Conservation (phyloP, 2,113 vertebrate species). For the Spermophilus dauricus region DNA sequence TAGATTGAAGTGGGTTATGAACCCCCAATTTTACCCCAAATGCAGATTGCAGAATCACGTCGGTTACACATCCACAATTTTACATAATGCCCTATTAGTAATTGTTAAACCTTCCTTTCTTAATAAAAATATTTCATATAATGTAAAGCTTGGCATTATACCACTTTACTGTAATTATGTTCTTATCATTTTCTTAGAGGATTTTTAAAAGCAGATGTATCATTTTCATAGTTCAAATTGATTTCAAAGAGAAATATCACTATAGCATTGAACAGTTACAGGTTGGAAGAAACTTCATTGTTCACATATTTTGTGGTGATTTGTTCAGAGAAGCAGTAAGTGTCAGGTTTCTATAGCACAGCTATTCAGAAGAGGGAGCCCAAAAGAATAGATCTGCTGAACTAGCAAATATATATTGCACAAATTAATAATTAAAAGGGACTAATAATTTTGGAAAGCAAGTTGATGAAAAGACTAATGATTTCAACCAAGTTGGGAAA, state of each 20-base stretch:
- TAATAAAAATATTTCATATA: neutral
- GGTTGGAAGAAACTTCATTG: neutral
- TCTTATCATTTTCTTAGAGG: constrained; percentile 7
- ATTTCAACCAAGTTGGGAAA: neutral
- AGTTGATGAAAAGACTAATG: constrained; percentile 50
- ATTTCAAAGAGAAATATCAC: neutral
- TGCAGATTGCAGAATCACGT: too few relatives aligned
- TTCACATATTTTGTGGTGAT: neutral
- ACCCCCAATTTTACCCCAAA: too few relatives aligned
- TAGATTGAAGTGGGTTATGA: too few relatives aligned
- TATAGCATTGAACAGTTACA: neutral
- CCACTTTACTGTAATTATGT: neutral
- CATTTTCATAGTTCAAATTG: neutral
- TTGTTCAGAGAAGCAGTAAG: neutral
- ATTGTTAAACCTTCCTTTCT: neutral
- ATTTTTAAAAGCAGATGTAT: neutral
- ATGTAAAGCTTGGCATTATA: neutral
- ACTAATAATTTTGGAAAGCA: constrained; percentile 55
- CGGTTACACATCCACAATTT: too few relatives aligned
- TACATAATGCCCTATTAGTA: too few relatives aligned
- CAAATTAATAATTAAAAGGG: constrained; percentile 54
- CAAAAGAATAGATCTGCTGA: constrained; percentile 42
- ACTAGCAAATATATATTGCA: constrained; percentile 22
- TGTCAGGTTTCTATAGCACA: neutral
- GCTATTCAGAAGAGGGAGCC: constrained; percentile 3